Base-by-base conservation (phyloP, 2,113 vertebrate genomes). In the Uria aalge region DNA sequence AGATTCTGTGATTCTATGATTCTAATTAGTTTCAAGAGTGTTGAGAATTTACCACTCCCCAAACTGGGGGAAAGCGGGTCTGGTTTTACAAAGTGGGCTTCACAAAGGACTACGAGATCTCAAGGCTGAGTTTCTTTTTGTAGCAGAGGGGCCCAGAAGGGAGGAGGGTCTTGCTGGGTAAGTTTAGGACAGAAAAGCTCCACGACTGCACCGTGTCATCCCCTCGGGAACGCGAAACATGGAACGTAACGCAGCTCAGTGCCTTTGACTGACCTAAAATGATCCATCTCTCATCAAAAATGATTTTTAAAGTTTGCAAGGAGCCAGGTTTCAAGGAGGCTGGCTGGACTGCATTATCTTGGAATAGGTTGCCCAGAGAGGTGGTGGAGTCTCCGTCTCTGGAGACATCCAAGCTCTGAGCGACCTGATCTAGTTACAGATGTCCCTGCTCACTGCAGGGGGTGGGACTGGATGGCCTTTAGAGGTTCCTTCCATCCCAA, bases 51-150 rank as follows among this genome's bases (percentile, higher is more conserved):
- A 32, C 15, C 30, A 12, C 24, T 64, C 48, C 67, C 47, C 53
- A 27, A 26, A 59, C 0, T 2, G 23, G 11, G 55, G 38, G 30
- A 40, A 30, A 38, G 12, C 2, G 27, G 20, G 17, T 72, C 41
- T 32, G 40, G 13, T 66, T 60, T 36, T 18, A 40, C 26, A 38
- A 45, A 30, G 68, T 32, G 15, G 45, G 57, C 6, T 67, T 52
- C 24, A 26, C 11, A 16, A 19, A 85, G 57, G 48, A 85, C 26
- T 7, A 10, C 7, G 17, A 68, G 41, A 90, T 88, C 93, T 82
- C 90, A 68, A 94, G 85, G 87, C 73, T 62, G 76, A 91, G 87
- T 78, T 96, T 63, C 94, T 85, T 90, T 92, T 59, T 8, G 56
- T 34, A 14, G 27, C 59, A 22, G 15, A 14, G 47, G 53, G 64